Base-by-base conservation (phyloP, 2,888 invertebrate genomes). In the Rhamphomyia laevipes region DNA sequence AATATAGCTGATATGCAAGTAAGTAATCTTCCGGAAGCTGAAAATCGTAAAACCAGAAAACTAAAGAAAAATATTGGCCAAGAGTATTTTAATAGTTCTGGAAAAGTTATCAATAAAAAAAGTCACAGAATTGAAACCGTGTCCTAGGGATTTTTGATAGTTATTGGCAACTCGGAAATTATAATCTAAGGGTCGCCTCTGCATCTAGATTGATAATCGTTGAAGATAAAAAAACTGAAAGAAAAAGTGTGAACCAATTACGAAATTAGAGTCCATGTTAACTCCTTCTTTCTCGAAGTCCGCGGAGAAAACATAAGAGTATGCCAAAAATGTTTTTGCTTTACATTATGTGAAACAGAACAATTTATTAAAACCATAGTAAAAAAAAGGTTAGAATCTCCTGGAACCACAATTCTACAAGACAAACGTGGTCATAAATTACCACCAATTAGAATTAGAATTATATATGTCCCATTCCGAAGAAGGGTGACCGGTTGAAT, bases 271-370 rank as follows among this genome's bases (percentile, higher is more conserved):
- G n/a, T n/a, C n/a, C n/a, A n/a, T 18, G 31, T 15, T 11, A 6
- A 4, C n/a, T 33, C 16, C 18, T 16, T 21, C 23, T 21, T 35
- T 23, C 31, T 47, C 6, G 16, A 43, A 33, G 40, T 35, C 23
- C 9, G 23, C n/a, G 13, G 10, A n/a, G 35, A 31, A 43, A 43
- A 17, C n/a, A 43, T 11, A n/a, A 7, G n/a, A 43, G 46, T 53
- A 16, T 53, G 54, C 37, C 44, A 50, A 45, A 45, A 42, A 23
- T 51, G 51, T 50, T 53, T 53, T 43, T 31, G 21, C 27, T 49
- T 33, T 43, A 48, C 49, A 6, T 45, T 53, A 17, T 46, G 45
- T 42, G 49, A 50, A 49, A 48, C 49, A 30, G 46, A 54, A 38
- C 45, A 44, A 31, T 46, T 53, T 43, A 40, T 49, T 46, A 51